Evolutionary conservation across 2,888 invertebrate species (phyloP).

Genomic region (Volucella inflata): DNA sequence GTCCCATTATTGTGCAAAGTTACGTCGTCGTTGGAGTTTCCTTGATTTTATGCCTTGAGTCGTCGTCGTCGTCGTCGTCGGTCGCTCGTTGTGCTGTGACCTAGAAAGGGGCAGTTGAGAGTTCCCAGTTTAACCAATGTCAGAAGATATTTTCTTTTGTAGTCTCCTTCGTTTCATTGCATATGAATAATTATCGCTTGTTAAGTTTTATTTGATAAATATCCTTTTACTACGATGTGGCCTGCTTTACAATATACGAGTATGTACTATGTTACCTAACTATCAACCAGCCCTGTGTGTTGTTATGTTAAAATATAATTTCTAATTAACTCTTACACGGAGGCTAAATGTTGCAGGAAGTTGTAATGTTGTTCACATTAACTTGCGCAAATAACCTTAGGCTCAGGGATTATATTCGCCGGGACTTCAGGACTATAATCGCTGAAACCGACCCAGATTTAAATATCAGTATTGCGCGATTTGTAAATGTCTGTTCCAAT

Average conservation of each 20-base stretch:
- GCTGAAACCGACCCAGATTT: too few relatives aligned
- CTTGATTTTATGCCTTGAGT: not conserved
- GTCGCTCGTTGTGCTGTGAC: slow-evolving; percentile 27
- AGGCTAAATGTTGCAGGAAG: not conserved
- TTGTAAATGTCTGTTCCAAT: too few relatives aligned
- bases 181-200: slow-evolving; percentile 63
- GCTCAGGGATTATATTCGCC: too few relatives aligned
- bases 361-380: too few relatives aligned
- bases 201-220: slow-evolving; percentile 55
- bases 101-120: not conserved
- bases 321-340: slow-evolving; percentile 42
- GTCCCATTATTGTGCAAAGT: slow-evolving; percentile 65
- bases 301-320: slow-evolving; percentile 25
- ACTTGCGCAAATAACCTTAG: too few relatives aligned
- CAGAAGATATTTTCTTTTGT: slow-evolving; percentile 14
- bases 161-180: slow-evolving; percentile 41
- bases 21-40: slow-evolving; percentile 34
- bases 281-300: not conserved
- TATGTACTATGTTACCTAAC: not conserved
- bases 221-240: not conserved
- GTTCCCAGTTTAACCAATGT: slow-evolving; percentile 11
- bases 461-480: too few relatives aligned
- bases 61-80: too few relatives aligned
- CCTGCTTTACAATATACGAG: not conserved
- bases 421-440: too few relatives aligned